A percentile compares a stretch with the other conserved stretches of the same genome.
Conservation (phyloP, 2,888 invertebrate genomes). For the Polietes domitor region DNA sequence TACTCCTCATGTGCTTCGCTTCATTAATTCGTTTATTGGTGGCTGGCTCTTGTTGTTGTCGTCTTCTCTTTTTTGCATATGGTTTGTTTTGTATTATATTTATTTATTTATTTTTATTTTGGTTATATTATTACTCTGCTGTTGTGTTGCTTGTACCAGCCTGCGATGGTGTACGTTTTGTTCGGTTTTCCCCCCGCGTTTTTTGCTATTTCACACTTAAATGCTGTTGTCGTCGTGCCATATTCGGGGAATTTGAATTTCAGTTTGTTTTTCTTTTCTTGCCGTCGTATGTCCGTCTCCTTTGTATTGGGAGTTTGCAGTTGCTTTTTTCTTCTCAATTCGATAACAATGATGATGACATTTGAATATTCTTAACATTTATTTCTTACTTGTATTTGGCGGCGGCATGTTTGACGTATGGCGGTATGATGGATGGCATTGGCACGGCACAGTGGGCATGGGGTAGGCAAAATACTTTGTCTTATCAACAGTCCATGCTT, state of each 20-base stretch:
- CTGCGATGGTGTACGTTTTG: conserved; percentile 48
- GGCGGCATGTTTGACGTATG: conserved; percentile 14
- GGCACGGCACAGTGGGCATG: conserved; percentile 41
- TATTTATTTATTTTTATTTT: conserved; percentile 30
- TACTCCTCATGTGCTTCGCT: neutral
- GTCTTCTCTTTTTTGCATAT: conserved; percentile 1
- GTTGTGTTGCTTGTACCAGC: conserved; percentile 54
- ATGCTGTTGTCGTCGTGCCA: conserved; percentile 21
- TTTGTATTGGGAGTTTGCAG: conserved; percentile 43
- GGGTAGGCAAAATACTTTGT: too few species aligned
- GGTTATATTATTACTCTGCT: conserved; percentile 5
- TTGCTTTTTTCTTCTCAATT: conserved; percentile 37
- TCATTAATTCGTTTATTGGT: neutral
- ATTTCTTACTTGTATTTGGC: conserved; percentile 29
- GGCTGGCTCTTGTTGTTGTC: neutral
- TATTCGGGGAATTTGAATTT: conserved; percentile 44
- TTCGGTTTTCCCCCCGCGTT: conserved; percentile 6
- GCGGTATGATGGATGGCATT: neutral
- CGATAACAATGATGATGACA: conserved; percentile 57
- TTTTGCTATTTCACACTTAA: conserved; percentile 38
- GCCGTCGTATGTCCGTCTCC: too few species aligned
- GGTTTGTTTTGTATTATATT: neutral
- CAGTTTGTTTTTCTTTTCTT: conserved; percentile 26
- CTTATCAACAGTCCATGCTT: too few species aligned
- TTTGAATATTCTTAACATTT: conserved; percentile 42